Base-by-base conservation (phyloP, 1,140 invertebrate genomes). In the Subanguina moxae region DNA sequence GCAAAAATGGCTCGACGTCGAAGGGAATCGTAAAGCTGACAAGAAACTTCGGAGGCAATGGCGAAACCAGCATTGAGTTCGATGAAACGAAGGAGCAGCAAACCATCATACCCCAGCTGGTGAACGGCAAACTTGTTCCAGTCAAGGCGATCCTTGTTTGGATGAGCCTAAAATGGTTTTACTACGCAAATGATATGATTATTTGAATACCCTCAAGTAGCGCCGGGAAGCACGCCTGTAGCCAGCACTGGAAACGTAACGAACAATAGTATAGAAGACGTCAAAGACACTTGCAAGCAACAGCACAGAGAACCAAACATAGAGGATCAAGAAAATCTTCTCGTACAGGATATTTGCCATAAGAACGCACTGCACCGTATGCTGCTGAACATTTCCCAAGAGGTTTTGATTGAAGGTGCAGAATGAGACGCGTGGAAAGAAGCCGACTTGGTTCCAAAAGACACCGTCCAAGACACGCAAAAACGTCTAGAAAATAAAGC, bases 391-490 rank as follows among this genome's bases (percentile, higher is more conserved):
- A 11, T 58, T 11, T 13, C 11, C 57, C 21, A 58, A 30, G 15
- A 23, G 15, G 23, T 58, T 58, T 11, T 21, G 21, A 11, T 11
- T 21, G 30, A 58, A 58, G 30, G 21, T 58, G 57, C 57, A 58
- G 57, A 58, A 58, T 13, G 57, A 58, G 11, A 58, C 30, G 11
- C 57, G 57, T 23, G 57, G 57, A 58, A 58, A 58, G 57, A 13
- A 58, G 21, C 21, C 57, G 57, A 15, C 23, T 23, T 21, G 30
- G 15, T 11, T 58, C 21, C 30, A 30, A 58, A 13, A 13, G 21
- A 25, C 15, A 11, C 21, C 21, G 11, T 11, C 57, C 11, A 58
- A 23, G 23, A 23, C 57, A 30, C 23, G 11, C 15, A 11, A 11
- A 21, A 58, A 13, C 17, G 23, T 58, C 21, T 58, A 25, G 11